Evolutionary conservation across 2,888 invertebrate genomes (phyloP).

Genomic region (Hipparchia sbordonii): DNA sequence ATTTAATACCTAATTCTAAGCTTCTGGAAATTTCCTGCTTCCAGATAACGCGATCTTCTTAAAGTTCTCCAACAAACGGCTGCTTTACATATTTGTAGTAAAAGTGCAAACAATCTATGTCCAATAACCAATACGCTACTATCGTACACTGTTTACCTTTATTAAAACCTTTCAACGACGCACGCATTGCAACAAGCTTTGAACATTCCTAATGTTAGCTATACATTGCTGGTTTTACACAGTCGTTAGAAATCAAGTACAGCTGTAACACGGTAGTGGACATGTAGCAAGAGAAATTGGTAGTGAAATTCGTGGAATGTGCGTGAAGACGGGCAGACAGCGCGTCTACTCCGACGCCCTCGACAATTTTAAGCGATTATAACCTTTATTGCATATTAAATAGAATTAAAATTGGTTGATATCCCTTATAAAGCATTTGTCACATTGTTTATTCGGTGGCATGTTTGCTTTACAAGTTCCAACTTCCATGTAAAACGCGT

Average conservation of each 20-base stretch:
- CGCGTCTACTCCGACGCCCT: conserved; percentile 51
- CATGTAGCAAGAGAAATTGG: conserved; percentile 27
- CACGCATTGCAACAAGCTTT: conserved; percentile 34
- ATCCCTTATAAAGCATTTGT: conserved; percentile 37
- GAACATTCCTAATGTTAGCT: conserved; percentile 40
- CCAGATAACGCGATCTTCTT: background rate
- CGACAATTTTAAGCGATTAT: conserved; percentile 36
- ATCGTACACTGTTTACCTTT: conserved; percentile 46
- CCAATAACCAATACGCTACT: conserved; percentile 28
- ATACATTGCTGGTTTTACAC: conserved; percentile 40
- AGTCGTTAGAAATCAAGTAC: background rate
- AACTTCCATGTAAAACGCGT: conserved; percentile 41
- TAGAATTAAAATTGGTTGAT: conserved; percentile 35
- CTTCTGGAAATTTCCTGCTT: background rate
- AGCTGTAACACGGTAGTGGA: conserved; percentile 42
- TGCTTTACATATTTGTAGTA: conserved; percentile 34
- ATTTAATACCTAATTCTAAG: background rate
- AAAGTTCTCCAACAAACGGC: conserved; percentile 1
- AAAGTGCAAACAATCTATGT: conserved; percentile 41
- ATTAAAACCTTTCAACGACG: conserved; percentile 48
- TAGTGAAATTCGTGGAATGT: conserved; percentile 35
- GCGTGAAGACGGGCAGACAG: conserved; percentile 53
- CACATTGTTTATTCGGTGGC: conserved; percentile 42
- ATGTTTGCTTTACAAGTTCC: conserved; percentile 44
- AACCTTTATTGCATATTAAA: conserved; percentile 33